Base-by-base conservation (phyloP, 2,113 vertebrate species). In the Emydura subglobosa region DNA sequence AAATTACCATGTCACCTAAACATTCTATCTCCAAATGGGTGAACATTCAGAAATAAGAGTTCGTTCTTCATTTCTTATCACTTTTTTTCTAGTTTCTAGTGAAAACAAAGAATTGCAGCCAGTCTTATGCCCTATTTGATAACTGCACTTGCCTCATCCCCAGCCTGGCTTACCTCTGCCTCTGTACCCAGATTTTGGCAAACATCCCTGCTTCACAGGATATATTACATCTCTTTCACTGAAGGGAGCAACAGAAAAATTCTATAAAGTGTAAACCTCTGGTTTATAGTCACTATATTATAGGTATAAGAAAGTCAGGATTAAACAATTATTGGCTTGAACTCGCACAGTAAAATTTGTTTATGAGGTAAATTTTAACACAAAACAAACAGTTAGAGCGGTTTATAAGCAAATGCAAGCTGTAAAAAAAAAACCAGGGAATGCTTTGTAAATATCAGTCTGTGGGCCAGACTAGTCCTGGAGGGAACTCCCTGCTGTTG, bases 361-460 rank as follows among this genome's bases (percentile, higher is more conserved):
- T 98, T 98, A 98, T 83, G 96, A 96, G 97, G 97, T 95, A 98
- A 98, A 97, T 91, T 95, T 97, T 97, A 98, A 98, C 96, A 98
- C 97, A 97, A 97, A 97, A 95, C 96, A 97, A 98, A 98, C 93
- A 97, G 95, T n/a, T 68, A 89, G 93, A 87, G 88, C 97, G 97
- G 97, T 98, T 98, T 98, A 98, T 97, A 97, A 97, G 98, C 96
- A 97, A 97, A 96, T 34, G 51, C 42, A 2, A 92, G 88, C 97
- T 61, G 95, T 97, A 96, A 97, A 97, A 88, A 94, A 29, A 59
- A 47, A 39, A 39, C 39, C 4, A 83, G 92, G 82, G 90, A 96
- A 88, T 91, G 88, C 94, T 97, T 96, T 95, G 92, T 93, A 95
- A 97, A 94, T 89, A 83, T 80, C 94, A 25, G 80, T 80, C 74